Evolutionary conservation across 2,113 vertebrate species (phyloP), one percentile per base, ranked within the genome.

Genomic region (Penelope pileata): DNA sequence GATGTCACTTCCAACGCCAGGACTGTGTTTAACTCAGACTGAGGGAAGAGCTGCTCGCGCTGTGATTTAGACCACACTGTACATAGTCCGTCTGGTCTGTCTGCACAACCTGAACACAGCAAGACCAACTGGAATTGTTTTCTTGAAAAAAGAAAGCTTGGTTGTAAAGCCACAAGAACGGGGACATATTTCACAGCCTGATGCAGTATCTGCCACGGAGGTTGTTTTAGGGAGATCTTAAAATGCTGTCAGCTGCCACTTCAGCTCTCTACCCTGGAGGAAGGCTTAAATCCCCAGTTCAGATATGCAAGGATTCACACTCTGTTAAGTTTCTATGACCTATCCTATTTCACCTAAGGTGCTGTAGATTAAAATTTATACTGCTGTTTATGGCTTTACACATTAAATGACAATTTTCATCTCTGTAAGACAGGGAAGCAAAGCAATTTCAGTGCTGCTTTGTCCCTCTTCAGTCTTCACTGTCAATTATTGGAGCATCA

Each of bases 11-110:
- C 48, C 54, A 90, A n/a, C 58, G 62, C 9, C 22, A 14, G 29
- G 17, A 36, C 24, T 74, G 45, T 36, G 38, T 29, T 70, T 36
- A 76, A 32, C 40, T n/a, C 5, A 0, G 11, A 6, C 18, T 4
- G 21, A 81, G 92, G 42, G 47, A 88, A 94, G 38, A 56, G 60
- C 36, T 60, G 6, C 54, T 70, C 54, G 66, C 47, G 50, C 80
- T 40, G 51, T 27, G 38, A 83, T 81, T 94, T 92, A 78, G 30
- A 14, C 50, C 56, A 30, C 42, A 42, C 86, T 86, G 89, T 53
- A 45, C 11, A 38, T 1, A 48, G 59, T 54, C 76, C 42, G 12
- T 86, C 86, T 54, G 53, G 42, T 34, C 64, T 60, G 48, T 48
- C 72, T 60, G 59, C 80, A 69, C 67, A 60, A 67, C 19, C 59